Evolutionary conservation across 2,888 invertebrate genomes (phyloP).

Genomic region (Drosophila neoperkinsi): DNA sequence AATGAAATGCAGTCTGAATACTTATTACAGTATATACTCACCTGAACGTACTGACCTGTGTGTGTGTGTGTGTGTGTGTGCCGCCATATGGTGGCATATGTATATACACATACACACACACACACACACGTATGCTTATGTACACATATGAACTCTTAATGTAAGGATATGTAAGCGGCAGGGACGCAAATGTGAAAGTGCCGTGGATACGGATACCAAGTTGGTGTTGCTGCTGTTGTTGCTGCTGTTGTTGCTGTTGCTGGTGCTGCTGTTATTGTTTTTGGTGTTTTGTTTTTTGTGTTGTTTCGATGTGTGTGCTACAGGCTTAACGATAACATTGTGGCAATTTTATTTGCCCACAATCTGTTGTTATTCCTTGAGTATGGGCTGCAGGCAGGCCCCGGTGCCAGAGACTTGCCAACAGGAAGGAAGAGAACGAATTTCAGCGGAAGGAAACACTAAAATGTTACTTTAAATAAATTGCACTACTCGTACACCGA

Average conservation of each 20-base stretch:
- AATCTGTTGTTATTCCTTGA: conserved; percentile 69
- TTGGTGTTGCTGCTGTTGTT: conserved; percentile 34
- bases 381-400: conserved; percentile 22
- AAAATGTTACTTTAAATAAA: conserved; percentile 83
- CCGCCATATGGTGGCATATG: conserved; percentile 27
- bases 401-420: conserved; percentile 42
- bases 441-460: conserved; percentile 84
- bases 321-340: conserved; percentile 74
- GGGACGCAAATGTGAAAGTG: conserved; percentile 31
- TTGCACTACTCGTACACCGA: conserved; percentile 63
- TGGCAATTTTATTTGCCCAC: conserved; percentile 76
- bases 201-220: conserved; percentile 48
- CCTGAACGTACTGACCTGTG: conserved; percentile 14
- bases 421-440: conserved; percentile 83
- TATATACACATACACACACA: not conserved
- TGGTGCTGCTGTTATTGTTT: not conserved
- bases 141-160: conserved; percentile 37
- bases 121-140: conserved; percentile 5
- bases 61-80: conserved; percentile 4
- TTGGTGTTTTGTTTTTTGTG: not conserved
- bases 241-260: conserved; percentile 22
- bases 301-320: conserved; percentile 61
- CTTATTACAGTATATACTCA: conserved; percentile 25
- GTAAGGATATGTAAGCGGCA: conserved; percentile 42
- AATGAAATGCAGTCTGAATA: conserved; percentile 48